Conservation (phyloP, 2,888 invertebrate species). For the Micropterix aruncella region DNA sequence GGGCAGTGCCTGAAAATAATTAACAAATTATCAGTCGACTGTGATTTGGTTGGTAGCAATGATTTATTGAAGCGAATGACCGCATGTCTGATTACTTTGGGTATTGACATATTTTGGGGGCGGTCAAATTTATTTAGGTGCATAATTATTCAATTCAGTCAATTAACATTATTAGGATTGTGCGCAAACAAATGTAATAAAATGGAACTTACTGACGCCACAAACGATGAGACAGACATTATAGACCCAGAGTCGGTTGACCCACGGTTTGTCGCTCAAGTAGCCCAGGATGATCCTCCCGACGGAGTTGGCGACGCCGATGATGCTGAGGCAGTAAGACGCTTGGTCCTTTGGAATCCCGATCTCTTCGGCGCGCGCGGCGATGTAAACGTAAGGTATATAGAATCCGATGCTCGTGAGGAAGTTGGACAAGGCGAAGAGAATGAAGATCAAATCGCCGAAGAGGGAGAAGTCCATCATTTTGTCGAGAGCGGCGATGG, state of each 20-base stretch:
- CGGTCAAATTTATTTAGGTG: too few relatives aligned
- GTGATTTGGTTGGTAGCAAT: too few relatives aligned
- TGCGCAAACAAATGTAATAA: too few relatives aligned
- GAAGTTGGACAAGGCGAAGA: conserved; percentile 89
- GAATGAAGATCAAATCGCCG: conserved; percentile 71
- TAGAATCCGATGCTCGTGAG: conserved; percentile 91
- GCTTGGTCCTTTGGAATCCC: conserved; percentile 42
- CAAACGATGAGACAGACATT: conserved; percentile 78
- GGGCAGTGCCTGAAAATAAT: conserved; percentile 60
- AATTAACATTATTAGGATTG: too few relatives aligned
- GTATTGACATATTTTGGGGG: too few relatives aligned
- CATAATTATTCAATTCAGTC: too few relatives aligned
- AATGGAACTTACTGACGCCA: conserved; percentile 59
- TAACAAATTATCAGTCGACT: too few relatives aligned
- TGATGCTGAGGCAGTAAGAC: conserved; percentile 60
- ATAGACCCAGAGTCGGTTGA: conserved; percentile 83
- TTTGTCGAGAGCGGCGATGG: conserved; percentile 53
- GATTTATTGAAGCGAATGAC: too few relatives aligned
- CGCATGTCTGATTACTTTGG: too few relatives aligned
- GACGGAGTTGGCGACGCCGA: conserved; percentile 80
- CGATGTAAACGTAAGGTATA: conserved; percentile 80
- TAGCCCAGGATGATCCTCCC: conserved; percentile 81
- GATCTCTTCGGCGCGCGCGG: conserved; percentile 52
- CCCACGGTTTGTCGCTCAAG: conserved; percentile 77
- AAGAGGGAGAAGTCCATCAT: conserved; percentile 82